Evolutionary conservation across 2,797 vertebrate genomes (phyloP).

Genomic region (Scleropages formosus): DNA sequence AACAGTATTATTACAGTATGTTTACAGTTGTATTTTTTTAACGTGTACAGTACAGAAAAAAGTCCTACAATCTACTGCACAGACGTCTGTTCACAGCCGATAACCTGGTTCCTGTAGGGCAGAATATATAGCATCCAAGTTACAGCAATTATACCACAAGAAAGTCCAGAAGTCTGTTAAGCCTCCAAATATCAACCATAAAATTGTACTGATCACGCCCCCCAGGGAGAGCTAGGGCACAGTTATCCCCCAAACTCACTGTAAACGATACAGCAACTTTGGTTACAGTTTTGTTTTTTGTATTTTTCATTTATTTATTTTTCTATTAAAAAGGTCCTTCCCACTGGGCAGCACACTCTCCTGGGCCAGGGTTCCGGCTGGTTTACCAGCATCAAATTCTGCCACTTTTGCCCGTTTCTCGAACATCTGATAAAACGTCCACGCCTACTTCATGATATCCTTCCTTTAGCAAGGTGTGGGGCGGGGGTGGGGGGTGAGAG

Average conservation of each 20-base stretch:
- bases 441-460: slow-evolving; percentile 67
- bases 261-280: slow-evolving; percentile 99
- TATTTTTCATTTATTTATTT: slow-evolving; percentile 75
- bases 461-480: slow-evolving; percentile 74
- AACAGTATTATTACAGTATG: slow-evolving; percentile 87
- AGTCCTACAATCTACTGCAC: slow-evolving; percentile 98
- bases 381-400: slow-evolving; percentile 64
- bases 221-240: slow-evolving; percentile 80
- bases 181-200: slow-evolving; percentile 75
- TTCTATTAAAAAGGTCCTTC: slow-evolving; percentile 78
- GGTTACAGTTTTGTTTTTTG: slow-evolving; percentile 84
- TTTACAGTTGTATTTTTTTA: slow-evolving; percentile 80
- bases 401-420: slow-evolving; percentile 66
- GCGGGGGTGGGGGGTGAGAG: slow-evolving; percentile 39
- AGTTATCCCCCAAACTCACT: slow-evolving; percentile 94
- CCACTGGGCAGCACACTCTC: slow-evolving; percentile 87
- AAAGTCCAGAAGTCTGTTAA: slow-evolving; percentile 84
- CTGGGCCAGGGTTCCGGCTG: slow-evolving; percentile 74
- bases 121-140: slow-evolving; percentile 77
- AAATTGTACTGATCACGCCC: slow-evolving; percentile 65
- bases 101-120: slow-evolving; percentile 80
- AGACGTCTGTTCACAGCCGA: slow-evolving; percentile 84
- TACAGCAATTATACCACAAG: slow-evolving; percentile 84
- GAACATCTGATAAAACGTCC: slow-evolving; percentile 68
- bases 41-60: slow-evolving; percentile 94